Base-by-base conservation (phyloP, 2,797 vertebrate species). In the Acipenser ruthenus region DNA sequence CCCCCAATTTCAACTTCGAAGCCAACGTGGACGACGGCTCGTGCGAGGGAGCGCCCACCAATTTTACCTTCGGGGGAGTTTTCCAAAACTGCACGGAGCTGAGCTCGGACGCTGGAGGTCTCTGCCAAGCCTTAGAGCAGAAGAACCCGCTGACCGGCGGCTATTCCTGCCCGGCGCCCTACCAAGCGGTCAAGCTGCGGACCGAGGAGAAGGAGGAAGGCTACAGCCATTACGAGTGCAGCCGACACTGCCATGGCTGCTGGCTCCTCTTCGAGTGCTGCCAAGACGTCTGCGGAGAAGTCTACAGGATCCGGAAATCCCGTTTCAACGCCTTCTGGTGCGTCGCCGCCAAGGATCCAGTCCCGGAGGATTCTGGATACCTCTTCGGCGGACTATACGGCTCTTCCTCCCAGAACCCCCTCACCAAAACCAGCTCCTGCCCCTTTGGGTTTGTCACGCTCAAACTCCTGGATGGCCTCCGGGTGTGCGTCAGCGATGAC, bases 331-430 rank as follows among this genome's bases (percentile, higher is more conserved):
- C 92, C 9, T 93, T 89, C 68, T 97, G 93, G 93, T 96, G 95
- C 0, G 75, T 48, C 0, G 75, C 85, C 0, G 62, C 77, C 6
- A 85, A 50, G 0, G 73, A 79, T 10, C 0, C 55, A 0, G 81
- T 75, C 1, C 71, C 85, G 0, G 72, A 80, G 0, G 66, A 81
- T 65, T 89, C 86, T 0, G 93, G 94, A 0, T 92, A 89, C 63
- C 87, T 96, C 49, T 97, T 97, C n/a, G 95, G 94, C 0, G 95
- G 94, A 1, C 70, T 96, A 11, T 96, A 90, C 73, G 87, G 89
- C 5, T 70, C 79, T 1, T 80, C 72, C 1, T 58, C 73, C 5
- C 68, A 77, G 53, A 91, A 91, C 71, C 88, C 87, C 11, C 47
- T 88, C 47, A 91, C 84, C 49, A 89, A 84, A 60, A 63, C 76